Evolutionary conservation across 2,888 invertebrate genomes (phyloP), one percentile per base, ranked within the genome.

Genomic region (Cylindroiulus punctatus): DNA sequence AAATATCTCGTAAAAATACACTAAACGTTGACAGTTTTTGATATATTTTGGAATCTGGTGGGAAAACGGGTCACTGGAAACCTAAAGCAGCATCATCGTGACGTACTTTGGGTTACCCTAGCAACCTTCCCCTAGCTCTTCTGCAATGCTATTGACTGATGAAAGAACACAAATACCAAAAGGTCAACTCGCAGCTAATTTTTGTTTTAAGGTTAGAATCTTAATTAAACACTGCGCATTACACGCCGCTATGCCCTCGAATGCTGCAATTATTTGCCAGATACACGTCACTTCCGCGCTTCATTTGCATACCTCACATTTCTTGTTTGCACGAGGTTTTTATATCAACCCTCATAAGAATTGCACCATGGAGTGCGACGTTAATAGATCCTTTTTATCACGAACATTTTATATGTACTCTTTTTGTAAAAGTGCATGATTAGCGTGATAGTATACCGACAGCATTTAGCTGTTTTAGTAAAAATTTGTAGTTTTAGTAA

Each of bases 211-310:
- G 42, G 82, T 82, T 82, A 40, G 82, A 40, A 40, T 36, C 42
- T 82, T 82, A 42, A 36, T 82, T 82, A 82, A 82, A 82, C 82
- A 42, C 30, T 82, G 82, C n/a, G 42, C 82, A 82, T 65, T 65
- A n/a, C 26, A 65, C 65, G 65, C 65, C 26, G 65, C 65, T 65
- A 22, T 65, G 65, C 26, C n/a, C 65, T 65, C 65, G 10, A n/a
- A 12, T 65, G 12, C n/a, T 65, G 65, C 26, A 65, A 65, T 65
- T 65, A 65, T 12, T 65, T 7, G 22, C 26, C 65, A 26, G 26
- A 26, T 10, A 2, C 26, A 65, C 26, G 26, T 65, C 26, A 65
- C 26, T 65, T 65, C 65, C 26, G 65, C 8, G 26, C 22, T 26
- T 12, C 26, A 26, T 26, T 5, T 10, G 65, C 65, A 65, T 22